These are phyloP conservation scores for Zaprionus africanus DNA, from an alignment of 1,140 invertebrate genomes.

Conservation along the genomic window DNA sequence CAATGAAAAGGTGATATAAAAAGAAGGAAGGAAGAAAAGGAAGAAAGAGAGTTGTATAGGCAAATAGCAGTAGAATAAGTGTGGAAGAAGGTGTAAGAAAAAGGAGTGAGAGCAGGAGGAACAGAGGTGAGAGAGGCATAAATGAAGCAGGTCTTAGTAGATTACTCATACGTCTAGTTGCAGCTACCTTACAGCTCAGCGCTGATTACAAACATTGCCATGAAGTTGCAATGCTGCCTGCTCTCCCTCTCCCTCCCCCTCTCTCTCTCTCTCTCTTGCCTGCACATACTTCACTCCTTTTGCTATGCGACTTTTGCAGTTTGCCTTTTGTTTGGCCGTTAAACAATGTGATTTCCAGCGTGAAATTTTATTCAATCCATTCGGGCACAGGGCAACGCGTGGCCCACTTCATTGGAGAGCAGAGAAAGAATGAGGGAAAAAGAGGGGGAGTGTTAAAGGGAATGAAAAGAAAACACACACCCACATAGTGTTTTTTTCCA, in stretches of 20 bases:
- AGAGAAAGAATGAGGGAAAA: neutral
- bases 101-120: neutral
- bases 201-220: neutral
- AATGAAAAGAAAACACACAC: slow-evolving; percentile 6
- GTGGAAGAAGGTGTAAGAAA: neutral
- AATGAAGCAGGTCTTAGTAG: no score
- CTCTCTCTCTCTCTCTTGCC: neutral
- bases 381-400: slow-evolving; percentile 32
- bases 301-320: slow-evolving; percentile 33
- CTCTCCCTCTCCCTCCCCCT: slow-evolving; percentile 6
- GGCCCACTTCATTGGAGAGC: slow-evolving; percentile 13
- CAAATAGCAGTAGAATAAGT: neutral
- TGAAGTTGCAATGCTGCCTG: neutral
- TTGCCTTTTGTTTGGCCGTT: slow-evolving; percentile 58
- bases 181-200: neutral
- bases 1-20: neutral
- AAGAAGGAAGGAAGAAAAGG: neutral
- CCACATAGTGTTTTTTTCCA: neutral
- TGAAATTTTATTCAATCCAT: slow-evolving; percentile 78
- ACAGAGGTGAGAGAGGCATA: neutral
- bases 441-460: neutral
- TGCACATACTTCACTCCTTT: neutral
- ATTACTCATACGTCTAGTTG: neutral
- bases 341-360: slow-evolving; percentile 80
- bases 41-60: neutral